phyloP scores from a whole-genome alignment of 2,113 vertebrate genomes.

The Lophura nycthemera region DNA sequence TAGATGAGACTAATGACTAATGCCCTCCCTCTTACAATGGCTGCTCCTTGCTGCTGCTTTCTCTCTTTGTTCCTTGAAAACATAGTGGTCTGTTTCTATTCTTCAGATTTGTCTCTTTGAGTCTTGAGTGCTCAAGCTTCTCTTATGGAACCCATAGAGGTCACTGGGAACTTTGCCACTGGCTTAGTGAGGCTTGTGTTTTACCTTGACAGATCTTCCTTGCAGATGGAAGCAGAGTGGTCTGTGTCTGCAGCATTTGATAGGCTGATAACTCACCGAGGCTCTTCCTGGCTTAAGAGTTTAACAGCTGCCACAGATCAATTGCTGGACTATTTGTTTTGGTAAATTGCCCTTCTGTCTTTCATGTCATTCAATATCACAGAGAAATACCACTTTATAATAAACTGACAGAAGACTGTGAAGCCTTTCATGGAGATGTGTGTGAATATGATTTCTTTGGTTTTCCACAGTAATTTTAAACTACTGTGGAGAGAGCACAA shows the following conservation, averaged over 20 bases:
- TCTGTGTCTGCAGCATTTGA: not conserved
- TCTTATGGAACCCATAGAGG: not conserved
- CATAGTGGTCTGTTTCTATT: not conserved
- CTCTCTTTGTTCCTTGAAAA: rapidly evolving
- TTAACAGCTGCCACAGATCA: constrained; percentile 29
- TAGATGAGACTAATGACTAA: not conserved
- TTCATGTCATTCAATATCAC: not conserved
- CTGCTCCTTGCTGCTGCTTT: not conserved
- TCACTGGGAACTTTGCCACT: not conserved
- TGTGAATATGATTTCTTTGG: not conserved
- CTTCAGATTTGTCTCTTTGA: not conserved
- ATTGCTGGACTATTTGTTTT: constrained; percentile 36
- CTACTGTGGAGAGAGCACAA: not conserved
- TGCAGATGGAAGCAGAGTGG: not conserved
- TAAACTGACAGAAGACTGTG: not conserved
- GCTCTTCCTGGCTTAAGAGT: not conserved
- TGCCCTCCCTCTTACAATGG: not conserved
- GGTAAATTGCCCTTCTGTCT: constrained; percentile 25
- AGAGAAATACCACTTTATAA: not conserved
- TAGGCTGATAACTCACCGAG: not conserved
- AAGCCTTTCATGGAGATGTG: not conserved
- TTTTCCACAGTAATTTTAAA: not conserved
- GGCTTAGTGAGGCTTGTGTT: not conserved
- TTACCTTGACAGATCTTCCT: not conserved
- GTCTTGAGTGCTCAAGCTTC: not conserved